Conservation (phyloP, 2,113 vertebrate genomes). For the Vidua chalybeata region DNA sequence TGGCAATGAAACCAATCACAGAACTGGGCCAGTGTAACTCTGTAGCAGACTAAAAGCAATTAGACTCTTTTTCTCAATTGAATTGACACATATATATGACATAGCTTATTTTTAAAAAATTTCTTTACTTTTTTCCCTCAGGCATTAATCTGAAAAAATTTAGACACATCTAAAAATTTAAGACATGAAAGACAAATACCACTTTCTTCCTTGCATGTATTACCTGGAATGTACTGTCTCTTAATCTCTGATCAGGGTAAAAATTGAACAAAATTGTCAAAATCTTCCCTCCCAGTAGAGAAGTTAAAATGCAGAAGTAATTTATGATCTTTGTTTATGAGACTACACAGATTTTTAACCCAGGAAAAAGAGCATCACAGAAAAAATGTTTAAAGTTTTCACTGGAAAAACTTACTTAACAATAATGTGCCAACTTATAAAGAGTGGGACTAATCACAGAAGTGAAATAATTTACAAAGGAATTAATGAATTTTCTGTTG, state of each 20-base stretch:
- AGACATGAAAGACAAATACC: not conserved
- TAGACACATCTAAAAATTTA: not conserved
- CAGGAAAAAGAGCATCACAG: not conserved
- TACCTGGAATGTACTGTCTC: not conserved
- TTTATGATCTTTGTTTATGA: not conserved
- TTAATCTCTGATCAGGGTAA: not conserved
- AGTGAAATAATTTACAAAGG: not conserved
- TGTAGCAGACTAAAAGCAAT: not conserved
- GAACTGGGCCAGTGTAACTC: not conserved
- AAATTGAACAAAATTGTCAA: not conserved
- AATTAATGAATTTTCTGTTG: not conserved
- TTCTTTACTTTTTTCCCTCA: not conserved
- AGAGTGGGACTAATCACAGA: not conserved
- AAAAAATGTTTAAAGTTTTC: not conserved
- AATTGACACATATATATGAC: not conserved
- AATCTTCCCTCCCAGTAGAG: not conserved
- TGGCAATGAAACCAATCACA: not conserved
- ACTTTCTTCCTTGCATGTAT: not conserved
- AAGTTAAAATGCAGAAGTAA: not conserved
- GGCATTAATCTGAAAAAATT: not conserved
- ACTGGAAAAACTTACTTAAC: not conserved
- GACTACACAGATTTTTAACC: not conserved
- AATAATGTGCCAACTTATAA: not conserved
- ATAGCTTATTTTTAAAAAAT: rapidly evolving
- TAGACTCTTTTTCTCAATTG: not conserved